Base-by-base conservation (phyloP, 2,113 vertebrate species). In the Tyrannus savana region DNA sequence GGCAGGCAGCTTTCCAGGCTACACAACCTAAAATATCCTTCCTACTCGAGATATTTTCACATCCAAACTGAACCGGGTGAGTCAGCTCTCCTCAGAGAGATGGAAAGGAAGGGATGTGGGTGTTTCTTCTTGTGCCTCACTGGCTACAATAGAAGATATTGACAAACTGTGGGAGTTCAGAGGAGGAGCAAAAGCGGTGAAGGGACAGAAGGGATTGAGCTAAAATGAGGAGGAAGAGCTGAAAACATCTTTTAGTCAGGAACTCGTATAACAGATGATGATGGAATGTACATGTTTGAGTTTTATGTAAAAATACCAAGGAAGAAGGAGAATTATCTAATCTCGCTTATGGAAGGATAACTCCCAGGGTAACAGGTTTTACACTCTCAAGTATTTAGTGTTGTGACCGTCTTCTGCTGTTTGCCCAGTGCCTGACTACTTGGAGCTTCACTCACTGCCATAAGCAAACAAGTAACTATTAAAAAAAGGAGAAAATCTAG, bases 31-130 rank as follows among this genome's bases (percentile, higher is more conserved):
- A 92, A 95, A 95, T 90, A 91, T 50, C 84, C 78, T 95, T 75
- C 84, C 73, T 86, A 93, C 86, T 75, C 90, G 67, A 77, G 85
- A 84, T 66, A 93, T 89, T 90, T 90, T 86, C 90, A 89, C 72
- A 89, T 55, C 83, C 75, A 76, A 59, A 80, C 59, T 44, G 84
- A 77, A 85, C 85, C 41, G 6, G 24, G 84, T 96, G 95, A 96
- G 93, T 96, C 93, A 94, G 79, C 94, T 84, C 90, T 95, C 83
- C 87, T 89, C n/a, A n/a, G 81, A 81, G 86, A 14, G 81, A 96
- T 46, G 8, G 68, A 77, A 58, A 84, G 74, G 88, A 89, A 95
- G 73, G 58, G 86, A 80, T 81, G 95, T 94, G 92, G 96, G 96
- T 75, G 96, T 94, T 93, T 7, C 90, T 94, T 59, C 80, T 35